Conservation (phyloP, 2,888 invertebrate genomes). For the Dorcus hopei region DNA sequence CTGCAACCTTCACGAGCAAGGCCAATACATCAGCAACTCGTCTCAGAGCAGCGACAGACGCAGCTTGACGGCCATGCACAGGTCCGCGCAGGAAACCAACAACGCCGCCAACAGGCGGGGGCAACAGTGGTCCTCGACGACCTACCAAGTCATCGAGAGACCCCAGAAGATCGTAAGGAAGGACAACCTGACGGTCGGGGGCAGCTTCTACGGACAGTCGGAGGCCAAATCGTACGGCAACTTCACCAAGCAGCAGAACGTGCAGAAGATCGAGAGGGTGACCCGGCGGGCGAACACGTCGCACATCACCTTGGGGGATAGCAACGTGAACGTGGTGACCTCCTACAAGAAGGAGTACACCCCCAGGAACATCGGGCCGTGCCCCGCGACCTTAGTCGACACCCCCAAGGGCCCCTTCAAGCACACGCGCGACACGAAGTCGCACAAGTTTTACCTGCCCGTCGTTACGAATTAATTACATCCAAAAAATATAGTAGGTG, state of each 20-base stretch:
- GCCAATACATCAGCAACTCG: conserved; percentile 64
- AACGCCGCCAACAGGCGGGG: conserved; percentile 49
- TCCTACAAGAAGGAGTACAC: conserved; percentile 77
- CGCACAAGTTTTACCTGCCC: conserved; percentile 80
- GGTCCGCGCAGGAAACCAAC: conserved; percentile 57
- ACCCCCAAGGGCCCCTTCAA: conserved; percentile 74
- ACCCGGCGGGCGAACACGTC: conserved; percentile 68
- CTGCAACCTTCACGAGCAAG: conserved; percentile 72
- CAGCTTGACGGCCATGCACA: conserved; percentile 76
- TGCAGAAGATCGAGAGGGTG: conserved; percentile 58
- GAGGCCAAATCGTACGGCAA: conserved; percentile 69
- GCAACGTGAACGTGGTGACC: conserved; percentile 56
- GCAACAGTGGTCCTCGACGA: conserved; percentile 50
- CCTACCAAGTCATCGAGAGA: conserved; percentile 54
- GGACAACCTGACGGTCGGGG: conserved; percentile 70
- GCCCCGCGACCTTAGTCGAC: conserved; percentile 76
- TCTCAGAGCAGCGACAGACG: conserved; percentile 68
- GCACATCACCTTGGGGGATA: conserved; percentile 72
- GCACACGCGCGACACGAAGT: conserved; percentile 79
- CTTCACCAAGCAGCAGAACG: conserved; percentile 54
- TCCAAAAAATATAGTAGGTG: background rate
- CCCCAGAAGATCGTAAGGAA: conserved; percentile 60
- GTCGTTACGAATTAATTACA: conserved; percentile 52
- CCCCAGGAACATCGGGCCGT: conserved; percentile 68
- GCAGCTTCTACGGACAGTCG: conserved; percentile 70